Evolutionary conservation across 2,797 vertebrate genomes (phyloP).

Genomic region (Tinamus major): DNA sequence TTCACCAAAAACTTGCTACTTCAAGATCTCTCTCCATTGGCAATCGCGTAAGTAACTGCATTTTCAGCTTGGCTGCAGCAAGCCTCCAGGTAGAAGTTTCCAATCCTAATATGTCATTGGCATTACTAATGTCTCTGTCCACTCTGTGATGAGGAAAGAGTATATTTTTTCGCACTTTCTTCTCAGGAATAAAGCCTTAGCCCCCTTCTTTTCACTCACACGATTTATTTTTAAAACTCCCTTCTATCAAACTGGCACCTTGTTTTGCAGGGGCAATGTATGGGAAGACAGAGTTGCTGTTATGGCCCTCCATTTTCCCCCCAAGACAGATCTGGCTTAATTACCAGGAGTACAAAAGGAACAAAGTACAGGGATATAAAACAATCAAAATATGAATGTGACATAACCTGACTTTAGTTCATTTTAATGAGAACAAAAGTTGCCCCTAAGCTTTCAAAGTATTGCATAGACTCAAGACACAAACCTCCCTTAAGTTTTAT

Average conservation of each 20-base stretch:
- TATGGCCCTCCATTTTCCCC: neutral
- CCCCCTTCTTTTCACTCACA: neutral
- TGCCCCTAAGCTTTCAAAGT: neutral
- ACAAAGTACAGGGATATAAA: neutral
- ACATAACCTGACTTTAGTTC: neutral
- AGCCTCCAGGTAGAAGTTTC: constrained; percentile 5
- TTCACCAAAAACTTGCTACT: neutral
- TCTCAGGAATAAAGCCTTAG: neutral
- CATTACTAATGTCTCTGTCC: constrained; percentile 16
- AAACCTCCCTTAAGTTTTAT: neutral
- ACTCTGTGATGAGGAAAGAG: neutral
- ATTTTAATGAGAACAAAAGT: neutral
- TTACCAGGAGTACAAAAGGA: neutral
- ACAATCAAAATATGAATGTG: neutral
- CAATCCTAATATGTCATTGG: neutral
- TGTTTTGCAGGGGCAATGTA: neutral
- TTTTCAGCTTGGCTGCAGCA: constrained; percentile 15
- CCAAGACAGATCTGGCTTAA: neutral
- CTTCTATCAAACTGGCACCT: neutral
- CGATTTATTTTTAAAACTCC: neutral
- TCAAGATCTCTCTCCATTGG: neutral
- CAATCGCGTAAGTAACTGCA: neutral
- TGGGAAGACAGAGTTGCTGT: neutral
- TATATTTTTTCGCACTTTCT: neutral
- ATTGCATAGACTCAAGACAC: neutral